Evolutionary conservation across 2,797 vertebrate species (phyloP), one percentile per base, ranked within the genome.

Genomic region (Carapus acus): DNA sequence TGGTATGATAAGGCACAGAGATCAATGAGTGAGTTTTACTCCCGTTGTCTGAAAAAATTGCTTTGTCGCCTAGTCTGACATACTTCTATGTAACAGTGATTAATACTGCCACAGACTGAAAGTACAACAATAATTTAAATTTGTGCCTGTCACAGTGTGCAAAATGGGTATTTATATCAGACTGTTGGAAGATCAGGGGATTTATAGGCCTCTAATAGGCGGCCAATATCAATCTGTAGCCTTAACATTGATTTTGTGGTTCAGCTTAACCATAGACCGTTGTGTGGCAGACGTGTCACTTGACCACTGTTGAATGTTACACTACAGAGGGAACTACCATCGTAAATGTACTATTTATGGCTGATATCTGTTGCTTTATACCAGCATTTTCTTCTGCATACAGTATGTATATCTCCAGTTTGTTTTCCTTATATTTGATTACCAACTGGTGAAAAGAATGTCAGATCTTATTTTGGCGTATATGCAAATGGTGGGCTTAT

Each of bases 1-100:
- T 83, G 82, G 80, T 86, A 77, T 81, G 73, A 81, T 67, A 51
- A 76, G 69, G 64, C 57, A 14, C 51, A 64, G n/a, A 36, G 58
- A 67, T 51, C 57, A 33, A 67, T 42, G 57, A 29, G 36, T 12
- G 18, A 44, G 12, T 40, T 18, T 48, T 31, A 20, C 38, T 73
- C 62, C 43, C 45, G 58, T 54, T 61, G 18, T 44, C 18, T 24
- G 31, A 29, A 59, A 40, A 29, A 29, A 29, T 29, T n/a, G 27
- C 11, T 6, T 11, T 29, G 31, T 33, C 12, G 8, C 31, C 31
- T 33, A 4, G 31, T 13, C 31, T 13, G 31, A 33, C 6, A 13
- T 13, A 33, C 31, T 33, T 33, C 4, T 13, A 4, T 27, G 8
- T 7, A 29, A 6, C 14, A 8, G 31, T 13, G 2, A 11, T 33